Base-by-base conservation (phyloP, 2,797 vertebrate genomes). In the Chelon auratus region DNA sequence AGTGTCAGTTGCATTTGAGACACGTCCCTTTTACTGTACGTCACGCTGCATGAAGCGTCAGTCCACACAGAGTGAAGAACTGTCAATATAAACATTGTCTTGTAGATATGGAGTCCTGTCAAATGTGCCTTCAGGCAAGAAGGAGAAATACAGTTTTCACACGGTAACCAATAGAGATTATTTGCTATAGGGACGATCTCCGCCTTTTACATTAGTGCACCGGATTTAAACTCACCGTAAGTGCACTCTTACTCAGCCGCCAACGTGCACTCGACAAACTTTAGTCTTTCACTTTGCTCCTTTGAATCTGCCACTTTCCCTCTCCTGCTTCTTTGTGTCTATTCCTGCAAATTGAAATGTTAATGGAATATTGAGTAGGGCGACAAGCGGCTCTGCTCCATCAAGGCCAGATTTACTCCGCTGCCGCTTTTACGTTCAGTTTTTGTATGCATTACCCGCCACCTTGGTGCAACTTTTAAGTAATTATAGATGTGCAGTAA, bases 401-500 rank as follows among this genome's bases (percentile, higher is more conserved):
- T 83, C 75, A 78, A 66, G 63, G 48, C 30, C 58, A 54, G 17
- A 83, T 72, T 64, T 73, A 47, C 22, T 74, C 37, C 65, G 54
- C 47, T 56, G 69, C 65, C 24, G 51, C 63, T 83, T 81, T 83
- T 66, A 55, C 51, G 48, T 63, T 71, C 11, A 53, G 9, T n/a
- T 42, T 67, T 66, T 72, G 17, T 66, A 26, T 75, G 52, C 51
- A 36, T 82, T 55, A 45, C 62, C 61, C 22, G 24, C 13, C 18
- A 60, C 67, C 51, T 72, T 54, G 13, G 58, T 47, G 3, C 45
- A 72, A 79, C 60, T 76, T 82, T 67, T 66, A 59, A 63, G 78
- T 86, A 81, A 91, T 90, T 83, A 86, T 69, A 86, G 75, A 78
- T 62, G 53, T 48, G 76, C 72, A 76, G 26, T 50, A 68, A 83